Evolutionary conservation across 2,888 invertebrate genomes (phyloP), one percentile per base, ranked within the genome.

Genomic region (Aproaerema taeniolella): DNA sequence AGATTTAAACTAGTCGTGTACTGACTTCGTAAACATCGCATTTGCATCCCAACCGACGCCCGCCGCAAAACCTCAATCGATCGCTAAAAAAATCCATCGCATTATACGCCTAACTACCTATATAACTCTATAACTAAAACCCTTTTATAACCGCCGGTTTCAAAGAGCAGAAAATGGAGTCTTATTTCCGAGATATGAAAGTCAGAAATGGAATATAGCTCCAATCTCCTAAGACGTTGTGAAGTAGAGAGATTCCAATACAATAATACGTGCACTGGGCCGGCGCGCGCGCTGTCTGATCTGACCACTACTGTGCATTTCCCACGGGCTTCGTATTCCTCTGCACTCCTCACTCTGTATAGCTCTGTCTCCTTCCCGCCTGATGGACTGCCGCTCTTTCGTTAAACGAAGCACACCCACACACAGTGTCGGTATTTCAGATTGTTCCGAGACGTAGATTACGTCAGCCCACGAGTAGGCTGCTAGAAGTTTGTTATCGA

Each of bases 291-390:
- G 81, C 80, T 69, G 69, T 74, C 80, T 77, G 79, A 76, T 83
- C 85, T 81, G 86, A 82, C 86, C 86, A 86, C 87, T 87, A 85
- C 87, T 87, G 87, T 87, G 85, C 87, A 87, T 81, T 87, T 87
- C 87, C 87, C 87, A 87, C 87, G 87, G 80, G 78, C 77, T 76
- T 73, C 69, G 68, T 68, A 63, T 59, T 65, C 51, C 45, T 52
- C 67, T 48, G 55, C 59, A 52, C 64, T 60, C 48, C 49, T 86
- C 68, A 38, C 58, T 59, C 69, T 42, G 60, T 61, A 74, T 75
- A 75, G 72, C 72, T 46, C 43, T 49, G 61, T 83, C 81, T 52
- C 70, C 31, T 20, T 85, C 57, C 12, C 55, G 49, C 83, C 77
- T 80, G 82, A 81, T 80, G 80, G 77, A 85, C 81, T 78, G 83